Base-by-base conservation (phyloP, 2,113 vertebrate genomes). In the Syrmaticus mikado region DNA sequence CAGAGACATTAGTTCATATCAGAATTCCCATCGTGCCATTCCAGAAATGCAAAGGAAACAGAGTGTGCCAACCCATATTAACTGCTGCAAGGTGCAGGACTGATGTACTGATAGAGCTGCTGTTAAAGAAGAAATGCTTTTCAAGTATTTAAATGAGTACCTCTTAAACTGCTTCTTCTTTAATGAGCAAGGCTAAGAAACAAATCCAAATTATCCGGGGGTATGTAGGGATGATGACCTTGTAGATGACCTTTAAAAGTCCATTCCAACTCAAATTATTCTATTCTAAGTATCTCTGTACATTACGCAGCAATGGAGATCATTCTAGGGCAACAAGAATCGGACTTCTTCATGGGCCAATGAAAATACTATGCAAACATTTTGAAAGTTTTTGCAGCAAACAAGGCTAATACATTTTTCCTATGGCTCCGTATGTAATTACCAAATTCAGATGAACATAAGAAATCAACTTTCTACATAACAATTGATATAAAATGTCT, bases 21-120 rank as follows among this genome's bases (percentile, higher is more conserved):
- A 24, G 7, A 76, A 21, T 13, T 41, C n/a, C n/a, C 25, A 17
- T 16, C 0, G 0, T 0, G 9, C 28, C 36, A 16, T n/a, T 24
- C 40, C 16, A 45, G 66, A 25, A 75, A 34, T 5, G 14, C 11
- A 79, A 48, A 55, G 28, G 18, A 52, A 88, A 11, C 16, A 18
- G 2, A 38, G 15, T 3, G 45, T n/a, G n/a, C 61, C 85, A 85
- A 57, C 24, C 8, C 4, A 1, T 10, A 13, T 3, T 27, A 53
- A 7, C 28, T 18, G 18, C 50, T 57, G 41, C 10, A 6, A 48
- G 57, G 27, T 14, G 28, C 72, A 66, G 52, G 10, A 9, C 25
- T 18, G 14, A 8, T 11, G 27, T 13, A 52, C 71, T 19, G 14
- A 27, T 2, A 60, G n/a, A 71, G 19, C 25, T 46, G 46, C 64